Base-by-base conservation (phyloP, 1,140 invertebrate species). In the Bombus waltoni region DNA sequence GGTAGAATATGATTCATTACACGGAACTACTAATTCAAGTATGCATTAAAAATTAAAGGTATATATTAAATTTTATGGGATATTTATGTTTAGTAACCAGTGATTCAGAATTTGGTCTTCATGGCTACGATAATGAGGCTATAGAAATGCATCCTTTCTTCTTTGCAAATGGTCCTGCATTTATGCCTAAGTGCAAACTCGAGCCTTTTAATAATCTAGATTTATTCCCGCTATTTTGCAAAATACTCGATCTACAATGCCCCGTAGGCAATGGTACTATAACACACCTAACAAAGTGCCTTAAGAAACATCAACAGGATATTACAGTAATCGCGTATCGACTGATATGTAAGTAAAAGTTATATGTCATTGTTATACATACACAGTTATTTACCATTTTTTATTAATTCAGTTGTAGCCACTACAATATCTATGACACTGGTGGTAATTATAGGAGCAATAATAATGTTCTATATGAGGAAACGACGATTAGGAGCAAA, bases 61-160 rank as follows among this genome's bases (percentile, higher is more conserved):
- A 47, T 62, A 72, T 57, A 73, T 18, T 18, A 57, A 4, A n/a
- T 47, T 18, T 38, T n/a, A 22, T 77, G 8, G 15, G 22, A 73
- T 86, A 77, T 73, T 83, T 78, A 88, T 65, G 90, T 93, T 87
- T 87, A 96, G 95, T 96, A 59, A 95, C 94, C 74, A 92, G 94
- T 87, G 85, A 93, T 57, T 94, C 94, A n/a, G 93, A 95, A 91
- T 96, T 96, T 92, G 97, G 97, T 4, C 91, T 96, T n/a, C 97
- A 97, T 92, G 97, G 97, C 3, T 97, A 97, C 89, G 96, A 96
- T 85, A 97, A 97, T 87, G 92, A 93, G 28, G 91, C 94, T 4
- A 78, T 87, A 57, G 93, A 95, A 28, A 97, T 97, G 97, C 96
- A 96, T 91, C 96, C 97, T 44, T 96, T 97, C 86, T 97, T 97